Base-by-base conservation (phyloP, 2,113 vertebrate genomes). In the Boleophthalmus pectinirostris region DNA sequence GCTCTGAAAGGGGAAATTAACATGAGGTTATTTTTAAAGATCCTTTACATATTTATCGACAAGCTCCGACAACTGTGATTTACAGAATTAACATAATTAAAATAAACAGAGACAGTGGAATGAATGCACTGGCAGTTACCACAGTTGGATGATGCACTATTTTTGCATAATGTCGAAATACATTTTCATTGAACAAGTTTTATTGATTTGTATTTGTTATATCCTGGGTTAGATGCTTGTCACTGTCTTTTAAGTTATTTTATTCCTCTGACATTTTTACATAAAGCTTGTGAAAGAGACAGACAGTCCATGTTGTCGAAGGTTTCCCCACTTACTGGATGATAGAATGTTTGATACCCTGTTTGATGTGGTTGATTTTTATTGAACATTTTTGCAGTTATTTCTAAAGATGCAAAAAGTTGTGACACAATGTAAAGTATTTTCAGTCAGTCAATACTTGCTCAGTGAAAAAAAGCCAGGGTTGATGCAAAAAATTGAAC, bases 1-100 rank as follows among this genome's bases (percentile, higher is more conserved):
- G 1, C 45, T 66, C 24, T 25, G 61, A 79, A 46, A 47, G 35
- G 16, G 60, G 21, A 73, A 68, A 9, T 6, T 57, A 49, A 14
- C 4, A 13, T 54, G 64, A 65, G 71, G 65, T n/a, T 80, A 45
- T 70, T 65, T 73, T 68, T 46, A 71, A 75, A 25, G 11, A 73
- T 67, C 58, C 33, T 21, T 3, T 66, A 18, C 65, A 66, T 38
- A 64, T 69, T 51, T 20, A 72, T 73, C 61, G 68, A 68, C 11
- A 65, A 24, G 69, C 53, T 0, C 0, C 51, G 68, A 65, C 18
- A 33, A 15, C 46, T 24, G 54, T 65, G 66, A 51, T 58, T 74
- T 56, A 68, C 46, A 74, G n/a, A 71, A 87, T 75, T 49, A 67
- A 24, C 38, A 75, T 73, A 82, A 77, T 82, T 73, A 66, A 46